These are phyloP conservation scores for Heliconius nattereri DNA, from an alignment of 1,140 invertebrate genomes.

Conservation along the genomic window DNA sequence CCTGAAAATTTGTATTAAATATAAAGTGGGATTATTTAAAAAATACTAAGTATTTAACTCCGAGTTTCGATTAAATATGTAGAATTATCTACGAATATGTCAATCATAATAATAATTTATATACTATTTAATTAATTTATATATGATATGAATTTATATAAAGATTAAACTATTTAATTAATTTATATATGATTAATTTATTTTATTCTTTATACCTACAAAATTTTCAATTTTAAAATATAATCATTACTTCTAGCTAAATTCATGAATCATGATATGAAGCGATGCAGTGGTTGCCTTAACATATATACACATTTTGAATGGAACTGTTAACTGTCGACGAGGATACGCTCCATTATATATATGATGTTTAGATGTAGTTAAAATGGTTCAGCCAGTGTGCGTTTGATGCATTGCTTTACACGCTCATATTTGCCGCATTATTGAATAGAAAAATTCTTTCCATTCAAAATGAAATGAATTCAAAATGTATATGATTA, in stretches of 20 bases:
- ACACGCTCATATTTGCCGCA: background rate
- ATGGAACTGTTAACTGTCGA: conserved; percentile 4
- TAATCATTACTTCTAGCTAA: background rate
- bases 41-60: no score
- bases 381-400: background rate
- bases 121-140: background rate
- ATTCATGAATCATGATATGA: background rate
- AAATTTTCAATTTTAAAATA: background rate
- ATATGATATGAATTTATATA: no score
- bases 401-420: background rate
- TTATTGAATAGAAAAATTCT: background rate
- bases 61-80: background rate
- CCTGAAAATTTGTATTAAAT: no score
- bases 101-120: background rate
- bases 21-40: no score
- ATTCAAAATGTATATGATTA: background rate
- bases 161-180: no score
- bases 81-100: background rate
- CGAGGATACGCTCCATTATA: conserved; percentile 2
- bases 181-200: background rate
- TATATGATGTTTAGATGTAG: conserved; percentile 1
- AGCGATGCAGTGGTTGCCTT: background rate
- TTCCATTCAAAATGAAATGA: background rate
- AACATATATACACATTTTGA: background rate
- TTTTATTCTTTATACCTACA: background rate